Conservation (phyloP, 53 echinoderm and acorn worm species). For the Temnopleurus reevesii region DNA sequence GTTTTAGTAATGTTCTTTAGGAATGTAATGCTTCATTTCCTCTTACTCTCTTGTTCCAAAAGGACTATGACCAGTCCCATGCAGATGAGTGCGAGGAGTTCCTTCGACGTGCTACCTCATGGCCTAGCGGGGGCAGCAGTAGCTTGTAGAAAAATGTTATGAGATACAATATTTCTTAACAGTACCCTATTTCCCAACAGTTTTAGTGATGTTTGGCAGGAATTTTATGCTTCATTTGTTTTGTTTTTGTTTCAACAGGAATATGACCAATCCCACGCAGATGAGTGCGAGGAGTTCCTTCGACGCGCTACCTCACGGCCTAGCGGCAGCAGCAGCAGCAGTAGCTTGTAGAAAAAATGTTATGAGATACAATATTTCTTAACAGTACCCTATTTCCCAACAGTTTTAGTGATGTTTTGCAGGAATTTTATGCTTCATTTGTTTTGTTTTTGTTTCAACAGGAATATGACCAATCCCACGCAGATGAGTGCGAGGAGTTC, state of each 20-base stretch:
- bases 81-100: conserved; percentile 46
- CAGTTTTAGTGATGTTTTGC: too few species aligned
- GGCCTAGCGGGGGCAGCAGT: not conserved
- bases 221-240: too few species aligned
- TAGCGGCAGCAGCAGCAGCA: not conserved
- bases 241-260: not conserved
- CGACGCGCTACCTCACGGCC: not conserved
- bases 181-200: too few species aligned
- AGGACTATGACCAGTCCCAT: conserved; percentile 32
- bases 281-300: conserved; percentile 42
- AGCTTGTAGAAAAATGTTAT: too few species aligned
- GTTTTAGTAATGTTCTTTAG: too few species aligned
- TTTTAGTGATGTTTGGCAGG: too few species aligned
- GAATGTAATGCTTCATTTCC: not conserved
- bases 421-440: too few species aligned
- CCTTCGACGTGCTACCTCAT: not conserved
- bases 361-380: too few species aligned
- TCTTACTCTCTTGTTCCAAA: not conserved
- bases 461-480: conserved; percentile 30
- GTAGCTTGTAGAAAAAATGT: too few species aligned
- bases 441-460: not conserved
- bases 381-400: too few species aligned
- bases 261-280: conserved; percentile 32
- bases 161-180: too few species aligned
- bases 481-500: conserved; percentile 43